Evolutionary conservation across 2,113 vertebrate genomes (phyloP).

Genomic region (Chlorodrepanis virens): DNA sequence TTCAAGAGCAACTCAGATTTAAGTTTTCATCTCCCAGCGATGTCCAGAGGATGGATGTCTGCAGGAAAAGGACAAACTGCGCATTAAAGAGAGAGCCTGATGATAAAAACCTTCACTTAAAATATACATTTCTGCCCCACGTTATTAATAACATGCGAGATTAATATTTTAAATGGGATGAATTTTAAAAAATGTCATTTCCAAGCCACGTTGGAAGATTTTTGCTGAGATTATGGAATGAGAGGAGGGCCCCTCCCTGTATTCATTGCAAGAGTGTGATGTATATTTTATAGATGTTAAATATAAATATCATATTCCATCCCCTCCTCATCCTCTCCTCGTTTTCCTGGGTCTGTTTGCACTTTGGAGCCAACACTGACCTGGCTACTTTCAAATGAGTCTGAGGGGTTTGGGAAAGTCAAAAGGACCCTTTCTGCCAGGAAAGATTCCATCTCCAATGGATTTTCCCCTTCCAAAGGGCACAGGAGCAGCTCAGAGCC

Average conservation of each 20-base stretch:
- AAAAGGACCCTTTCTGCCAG: not conserved
- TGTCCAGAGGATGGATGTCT: slow-evolving; percentile 45
- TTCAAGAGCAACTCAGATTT: slow-evolving; percentile 15
- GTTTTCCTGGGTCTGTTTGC: not conserved
- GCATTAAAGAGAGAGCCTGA: slow-evolving; percentile 47
- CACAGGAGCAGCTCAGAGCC: not conserved
- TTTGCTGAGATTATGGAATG: not conserved
- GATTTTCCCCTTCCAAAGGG: not conserved
- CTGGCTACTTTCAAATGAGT: not conserved
- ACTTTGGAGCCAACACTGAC: not conserved
- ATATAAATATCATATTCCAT: not conserved
- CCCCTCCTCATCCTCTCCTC: not conserved
- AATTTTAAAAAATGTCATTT: slow-evolving; percentile 37
- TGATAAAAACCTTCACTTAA: slow-evolving; percentile 56
- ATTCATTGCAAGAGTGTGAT: not conserved
- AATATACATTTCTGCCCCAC: slow-evolving; percentile 33
- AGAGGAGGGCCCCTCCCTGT: not conserved
- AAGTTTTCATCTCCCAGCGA: slow-evolving; percentile 16
- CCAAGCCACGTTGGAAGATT: not conserved
- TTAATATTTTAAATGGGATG: slow-evolving; percentile 66
- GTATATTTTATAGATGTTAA: slow-evolving; percentile 7
- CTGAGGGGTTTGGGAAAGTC: not conserved
- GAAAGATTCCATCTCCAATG: not conserved
- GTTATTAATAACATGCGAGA: slow-evolving; percentile 47
- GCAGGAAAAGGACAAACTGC: slow-evolving; percentile 54